phyloP scores from a whole-genome alignment of 2,797 vertebrate genomes.

The Cirrhinus mrigala region DNA sequence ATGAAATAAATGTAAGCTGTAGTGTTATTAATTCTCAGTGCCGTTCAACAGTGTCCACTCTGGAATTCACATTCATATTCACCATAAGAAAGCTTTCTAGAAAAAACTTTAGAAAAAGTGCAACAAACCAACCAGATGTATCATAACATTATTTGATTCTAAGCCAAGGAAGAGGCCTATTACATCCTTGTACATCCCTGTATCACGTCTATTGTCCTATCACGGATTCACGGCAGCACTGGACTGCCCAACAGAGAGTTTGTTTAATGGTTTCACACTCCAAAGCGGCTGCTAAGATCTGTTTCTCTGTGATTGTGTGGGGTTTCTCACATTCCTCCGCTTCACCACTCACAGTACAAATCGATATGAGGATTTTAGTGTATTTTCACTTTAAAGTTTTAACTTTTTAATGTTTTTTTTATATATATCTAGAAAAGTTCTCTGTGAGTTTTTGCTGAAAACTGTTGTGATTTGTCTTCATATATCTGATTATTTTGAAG shows the following conservation, averaged over 20 bases:
- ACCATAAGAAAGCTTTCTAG: background rate
- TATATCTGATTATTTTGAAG: background rate
- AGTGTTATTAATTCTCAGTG: background rate
- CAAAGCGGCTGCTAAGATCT: background rate
- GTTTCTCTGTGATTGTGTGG: constrained; percentile 8
- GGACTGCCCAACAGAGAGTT: background rate
- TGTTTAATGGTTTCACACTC: constrained; percentile 20
- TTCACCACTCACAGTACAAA: constrained; percentile 2
- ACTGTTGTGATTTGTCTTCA: background rate
- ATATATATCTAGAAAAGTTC: background rate
- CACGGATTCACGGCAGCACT: background rate
- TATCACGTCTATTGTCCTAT: background rate
- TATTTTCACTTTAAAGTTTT: background rate
- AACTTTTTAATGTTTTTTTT: background rate
- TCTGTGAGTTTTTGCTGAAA: background rate
- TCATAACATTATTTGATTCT: background rate
- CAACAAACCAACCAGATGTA: background rate
- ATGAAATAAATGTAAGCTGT: background rate
- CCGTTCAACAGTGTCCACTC: background rate
- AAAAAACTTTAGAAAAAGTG: background rate
- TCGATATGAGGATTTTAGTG: background rate
- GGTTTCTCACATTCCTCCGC: background rate
- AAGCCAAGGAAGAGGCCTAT: background rate
- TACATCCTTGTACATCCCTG: background rate
- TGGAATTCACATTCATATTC: background rate